Base-by-base conservation (phyloP, 1,140 invertebrate genomes). In the Anoplolepis gracilipes region DNA sequence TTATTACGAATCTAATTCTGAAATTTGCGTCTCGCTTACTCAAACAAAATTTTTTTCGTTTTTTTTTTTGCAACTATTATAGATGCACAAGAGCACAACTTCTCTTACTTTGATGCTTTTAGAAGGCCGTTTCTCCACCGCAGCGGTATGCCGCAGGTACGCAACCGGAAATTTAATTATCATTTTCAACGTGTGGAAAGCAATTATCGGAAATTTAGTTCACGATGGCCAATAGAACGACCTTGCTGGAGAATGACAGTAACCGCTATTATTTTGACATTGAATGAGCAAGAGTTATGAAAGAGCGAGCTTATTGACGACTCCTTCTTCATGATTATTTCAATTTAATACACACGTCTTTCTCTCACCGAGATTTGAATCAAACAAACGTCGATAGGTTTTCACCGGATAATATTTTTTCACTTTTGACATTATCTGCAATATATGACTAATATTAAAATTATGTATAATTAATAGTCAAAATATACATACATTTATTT, bases 141-240 rank as follows among this genome's bases (percentile, higher is more conserved):
- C 87, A 88, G 87, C 70, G 81, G 70, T 69, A 82, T 85, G 85
- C 81, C 61, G 79, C 86, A 85, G 85, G 70, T 87, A 90, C 76
- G 85, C 86, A 91, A 85, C 88, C 89, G 90, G 89, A 90, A 93
- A 94, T 94, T 94, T 93, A 93, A 94, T 94, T 94, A 94, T 93
- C 92, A 94, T 94, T 94, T 94, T 92, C 92, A 91, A 90, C 90
- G 87, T 84, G 92, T 88, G 90, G 91, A 93, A 93, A 94, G 92
- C 92, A 94, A 94, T 94, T 94, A 94, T 94, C 84, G 93, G 93
- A 93, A 94, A 94, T 93, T 93, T 91, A 93, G 91, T 93, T 94
- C 92, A 81, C 77, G 82, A 91, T 90, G 91, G 92, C 92, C 91
- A 93, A 90, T 89, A 88, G 87, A 90, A 91, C 39, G 39, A 10